phyloP scores from a whole-genome alignment of 2,113 vertebrate genomes.

The Solea senegalensis region DNA sequence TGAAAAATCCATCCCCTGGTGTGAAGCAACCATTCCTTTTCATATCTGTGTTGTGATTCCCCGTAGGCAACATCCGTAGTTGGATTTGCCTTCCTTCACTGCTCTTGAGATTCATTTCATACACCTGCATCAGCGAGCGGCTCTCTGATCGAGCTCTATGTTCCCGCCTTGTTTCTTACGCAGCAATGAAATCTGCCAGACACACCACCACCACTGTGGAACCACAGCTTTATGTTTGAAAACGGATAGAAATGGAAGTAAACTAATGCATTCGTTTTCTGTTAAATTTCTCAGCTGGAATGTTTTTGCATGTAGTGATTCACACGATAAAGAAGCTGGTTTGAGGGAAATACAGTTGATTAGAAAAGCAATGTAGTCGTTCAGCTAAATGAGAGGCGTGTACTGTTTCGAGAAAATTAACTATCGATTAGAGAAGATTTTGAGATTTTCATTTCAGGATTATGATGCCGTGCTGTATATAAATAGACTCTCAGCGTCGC shows the following conservation, averaged over 20 bases:
- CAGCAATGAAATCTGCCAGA: no score
- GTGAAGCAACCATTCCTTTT: conserved; percentile 15
- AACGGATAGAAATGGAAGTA: no score
- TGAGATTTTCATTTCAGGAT: conserved; percentile 36
- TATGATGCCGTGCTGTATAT: background rate
- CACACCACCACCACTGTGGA: no score
- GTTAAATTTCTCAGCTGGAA: background rate
- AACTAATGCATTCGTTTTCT: no score
- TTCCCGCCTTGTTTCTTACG: background rate
- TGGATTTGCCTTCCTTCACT: conserved; percentile 11
- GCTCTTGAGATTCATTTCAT: conserved; percentile 16
- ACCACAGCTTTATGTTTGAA: no score
- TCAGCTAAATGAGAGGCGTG: conserved; percentile 18
- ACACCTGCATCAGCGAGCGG: background rate
- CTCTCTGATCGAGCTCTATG: background rate
- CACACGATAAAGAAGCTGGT: background rate
- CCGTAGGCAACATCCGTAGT: conserved; percentile 21
- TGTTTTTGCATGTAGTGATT: background rate
- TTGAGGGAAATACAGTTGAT: conserved; percentile 5
- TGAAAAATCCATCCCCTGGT: background rate
- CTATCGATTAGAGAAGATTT: conserved; percentile 50
- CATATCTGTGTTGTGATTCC: conserved; percentile 22
- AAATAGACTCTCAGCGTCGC: conserved; percentile 18
- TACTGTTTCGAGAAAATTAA: conserved; percentile 46
- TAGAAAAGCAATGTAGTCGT: no score